A percentile compares a stretch with the other conserved stretches of the same genome.
phyloP scores from a whole-genome alignment of 2,888 invertebrate species.

The Deilephila elpenor region DNA sequence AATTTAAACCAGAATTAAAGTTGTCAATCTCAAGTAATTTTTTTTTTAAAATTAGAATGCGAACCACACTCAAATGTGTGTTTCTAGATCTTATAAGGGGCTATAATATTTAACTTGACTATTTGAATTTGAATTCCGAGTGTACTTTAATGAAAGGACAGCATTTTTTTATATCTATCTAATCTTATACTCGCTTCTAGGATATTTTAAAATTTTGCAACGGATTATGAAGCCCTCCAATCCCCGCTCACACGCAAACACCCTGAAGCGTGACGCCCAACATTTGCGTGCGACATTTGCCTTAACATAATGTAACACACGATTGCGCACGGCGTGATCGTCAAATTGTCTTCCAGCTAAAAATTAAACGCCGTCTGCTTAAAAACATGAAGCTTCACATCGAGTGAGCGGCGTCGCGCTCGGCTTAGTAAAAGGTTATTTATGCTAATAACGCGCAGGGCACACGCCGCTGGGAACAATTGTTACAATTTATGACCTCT shows the following conservation, averaged over 20 bases:
- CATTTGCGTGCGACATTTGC: background rate
- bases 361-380: slow-evolving; percentile 4
- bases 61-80: too few species aligned
- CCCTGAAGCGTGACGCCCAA: background rate
- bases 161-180: background rate
- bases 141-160: too few species aligned
- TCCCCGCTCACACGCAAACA: background rate
- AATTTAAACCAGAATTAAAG: too few species aligned
- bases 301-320: slow-evolving; percentile 20
- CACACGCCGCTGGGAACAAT: slow-evolving; percentile 61
- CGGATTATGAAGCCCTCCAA: background rate
- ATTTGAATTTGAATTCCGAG: background rate
- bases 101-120: background rate
- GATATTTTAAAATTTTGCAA: background rate
- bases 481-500: slow-evolving; percentile 68
- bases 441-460: slow-evolving; percentile 66
- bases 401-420: slow-evolving; percentile 46
- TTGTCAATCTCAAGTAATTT: too few species aligned
- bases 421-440: slow-evolving; percentile 69
- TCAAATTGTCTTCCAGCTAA: slow-evolving; percentile 35
- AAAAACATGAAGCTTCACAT: slow-evolving; percentile 37
- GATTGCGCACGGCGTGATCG: slow-evolving; percentile 11
- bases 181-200: too few species aligned
- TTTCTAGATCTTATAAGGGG: too few species aligned
- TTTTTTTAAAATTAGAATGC: too few species aligned